These are phyloP conservation scores for Helicoverpa armigera DNA, from an alignment of 1,140 invertebrate genomes.

Conservation along the genomic window DNA sequence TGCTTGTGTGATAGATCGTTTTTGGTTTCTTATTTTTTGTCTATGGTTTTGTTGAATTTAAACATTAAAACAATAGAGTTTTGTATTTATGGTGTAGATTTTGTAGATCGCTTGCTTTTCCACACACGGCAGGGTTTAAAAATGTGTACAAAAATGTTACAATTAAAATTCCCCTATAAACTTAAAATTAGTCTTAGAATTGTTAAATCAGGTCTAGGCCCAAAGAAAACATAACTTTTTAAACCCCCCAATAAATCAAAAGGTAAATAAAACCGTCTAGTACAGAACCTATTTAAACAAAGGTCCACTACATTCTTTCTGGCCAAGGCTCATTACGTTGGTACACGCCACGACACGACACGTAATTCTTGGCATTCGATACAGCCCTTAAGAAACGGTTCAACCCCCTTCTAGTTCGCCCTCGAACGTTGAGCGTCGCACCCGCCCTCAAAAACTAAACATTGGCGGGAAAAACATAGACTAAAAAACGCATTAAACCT, in stretches of 20 bases:
- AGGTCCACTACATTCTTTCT: slow-evolving; percentile 51
- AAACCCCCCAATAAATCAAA: neutral
- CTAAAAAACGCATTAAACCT: slow-evolving; percentile 48
- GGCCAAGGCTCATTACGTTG: slow-evolving; percentile 56
- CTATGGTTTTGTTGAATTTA: too few relatives aligned
- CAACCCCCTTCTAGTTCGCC: slow-evolving; percentile 69
- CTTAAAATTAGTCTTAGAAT: too few relatives aligned
- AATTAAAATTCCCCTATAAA: too few relatives aligned
- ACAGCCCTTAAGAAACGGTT: slow-evolving; percentile 78
- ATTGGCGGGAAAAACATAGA: slow-evolving; percentile 72
- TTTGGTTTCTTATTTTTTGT: too few relatives aligned
- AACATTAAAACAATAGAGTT: too few relatives aligned
- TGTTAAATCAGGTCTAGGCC: too few relatives aligned
- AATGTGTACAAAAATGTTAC: too few relatives aligned
- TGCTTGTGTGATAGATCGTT: too few relatives aligned
- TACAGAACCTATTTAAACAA: slow-evolving; percentile 38
- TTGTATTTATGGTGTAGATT: too few relatives aligned
- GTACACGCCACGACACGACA: slow-evolving; percentile 55
- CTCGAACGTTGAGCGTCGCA: slow-evolving; percentile 64
- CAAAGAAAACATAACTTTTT: neutral
- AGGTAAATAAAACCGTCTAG: slow-evolving; percentile 26
- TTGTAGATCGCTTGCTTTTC: too few relatives aligned
- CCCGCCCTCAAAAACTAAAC: slow-evolving; percentile 55
- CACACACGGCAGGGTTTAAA: too few relatives aligned
- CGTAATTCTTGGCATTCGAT: slow-evolving; percentile 69